Evolutionary conservation across 1,140 invertebrate genomes (phyloP), one percentile per base, ranked within the genome.

Genomic region (Caenorhabditis latens): DNA sequence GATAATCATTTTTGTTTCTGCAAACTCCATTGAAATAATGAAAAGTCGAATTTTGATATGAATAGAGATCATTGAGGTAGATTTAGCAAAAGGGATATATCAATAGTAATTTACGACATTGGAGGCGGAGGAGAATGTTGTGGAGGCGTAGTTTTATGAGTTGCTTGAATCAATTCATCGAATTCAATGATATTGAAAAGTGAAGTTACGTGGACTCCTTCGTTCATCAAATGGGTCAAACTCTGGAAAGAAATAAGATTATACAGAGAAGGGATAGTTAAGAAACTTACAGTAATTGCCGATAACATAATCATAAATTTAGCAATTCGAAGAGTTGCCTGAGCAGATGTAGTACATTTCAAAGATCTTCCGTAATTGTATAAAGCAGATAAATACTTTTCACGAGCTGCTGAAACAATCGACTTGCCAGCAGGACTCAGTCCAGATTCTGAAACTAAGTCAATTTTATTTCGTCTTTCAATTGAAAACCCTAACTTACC

Each of bases 131-230:
- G 67, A 50, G 48, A 79, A 84, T 86, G 57, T 24, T 67, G 75
- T 61, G 75, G 84, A 14, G 84, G 61, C 11, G 84, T 84, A 13
- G 83, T 84, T 42, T 84, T 84, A 48, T 84, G 84, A 42, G 55
- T 61, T 9, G 84, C 84, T 48, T 84, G 84, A n/a, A 84, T 84
- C 7, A 84, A 21, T 53, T 84, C 58, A 43, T 87, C 86, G 50
- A 87, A 87, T 71, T 87, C 86, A 16, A 96, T 99, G 21, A 90
- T 98, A 0, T 94, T 96, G 83, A 87, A 87, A 11, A 87, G 61
- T 14, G 61, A 71, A 6, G 84, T 87, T 82, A 87, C 97, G 96
- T 87, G 83, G 4, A 87, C 92, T 8, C 85, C 91, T 19, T 90
- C 92, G 84, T 91, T 93, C 4, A 85, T 92, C 63, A 91, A 91